Conservation (phyloP, 2,797 vertebrate genomes). For the Thaleichthys pacificus region DNA sequence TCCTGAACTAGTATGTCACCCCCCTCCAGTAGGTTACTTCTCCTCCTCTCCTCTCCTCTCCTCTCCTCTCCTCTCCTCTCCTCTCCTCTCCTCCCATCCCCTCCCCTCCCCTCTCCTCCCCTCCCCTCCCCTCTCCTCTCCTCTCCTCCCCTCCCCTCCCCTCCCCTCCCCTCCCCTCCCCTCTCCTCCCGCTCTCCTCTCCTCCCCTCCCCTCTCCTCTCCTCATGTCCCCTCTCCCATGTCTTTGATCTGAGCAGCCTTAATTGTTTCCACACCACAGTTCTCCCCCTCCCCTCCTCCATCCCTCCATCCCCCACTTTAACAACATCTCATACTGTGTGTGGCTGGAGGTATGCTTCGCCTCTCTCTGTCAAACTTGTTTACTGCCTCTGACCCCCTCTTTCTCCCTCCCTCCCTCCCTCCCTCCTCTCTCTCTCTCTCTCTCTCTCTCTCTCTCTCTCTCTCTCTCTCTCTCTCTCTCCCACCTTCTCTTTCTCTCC, state of each 20-base stretch:
- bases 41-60: neutral
- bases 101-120: too few relatives aligned
- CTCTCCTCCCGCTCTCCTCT: too few relatives aligned
- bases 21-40: neutral
- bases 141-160: neutral
- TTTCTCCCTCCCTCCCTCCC: neutral
- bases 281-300: neutral
- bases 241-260: neutral
- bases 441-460: neutral
- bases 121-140: neutral
- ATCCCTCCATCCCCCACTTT: neutral
- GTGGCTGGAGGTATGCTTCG: neutral
- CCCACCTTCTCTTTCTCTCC: neutral
- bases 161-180: too few relatives aligned
- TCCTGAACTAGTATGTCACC: neutral
- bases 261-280: conserved; percentile 10
- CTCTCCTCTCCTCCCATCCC: neutral
- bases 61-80: neutral
- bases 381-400: neutral
- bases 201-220: neutral
- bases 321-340: conserved; percentile 14
- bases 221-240: neutral
- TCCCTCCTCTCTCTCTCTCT: neutral
- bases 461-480: neutral
- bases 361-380: neutral